phyloP scores from a whole-genome alignment of 2,797 vertebrate genomes.

The Pyrrhura leucotis region DNA sequence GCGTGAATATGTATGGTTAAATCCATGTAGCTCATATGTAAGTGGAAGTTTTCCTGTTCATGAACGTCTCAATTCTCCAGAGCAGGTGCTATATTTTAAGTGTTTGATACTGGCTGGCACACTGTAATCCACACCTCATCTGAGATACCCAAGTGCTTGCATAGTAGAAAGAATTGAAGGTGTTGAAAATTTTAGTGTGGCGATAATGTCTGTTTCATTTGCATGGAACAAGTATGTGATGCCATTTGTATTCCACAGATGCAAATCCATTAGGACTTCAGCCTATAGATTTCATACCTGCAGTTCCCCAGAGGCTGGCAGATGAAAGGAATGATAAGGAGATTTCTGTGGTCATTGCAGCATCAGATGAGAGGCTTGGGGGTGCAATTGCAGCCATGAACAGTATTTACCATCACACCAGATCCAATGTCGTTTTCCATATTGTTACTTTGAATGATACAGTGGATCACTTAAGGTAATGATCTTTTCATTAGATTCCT shows the following conservation, averaged over 20 bases:
- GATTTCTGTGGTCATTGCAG: slow-evolving; percentile 91
- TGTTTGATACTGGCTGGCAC: background rate
- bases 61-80: background rate
- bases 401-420: slow-evolving; percentile 90
- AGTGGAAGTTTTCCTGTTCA: background rate
- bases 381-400: slow-evolving; percentile 92
- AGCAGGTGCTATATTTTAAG: background rate
- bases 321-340: slow-evolving; percentile 78
- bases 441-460: slow-evolving; percentile 91
- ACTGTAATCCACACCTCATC: background rate
- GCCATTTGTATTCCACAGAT: slow-evolving; percentile 57
- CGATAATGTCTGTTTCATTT: background rate
- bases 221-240: background rate
- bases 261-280: slow-evolving; percentile 74
- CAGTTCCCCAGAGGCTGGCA: slow-evolving; percentile 62
- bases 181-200: background rate
- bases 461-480: slow-evolving; percentile 89
- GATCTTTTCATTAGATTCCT: background rate
- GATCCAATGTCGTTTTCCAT: slow-evolving; percentile 89
- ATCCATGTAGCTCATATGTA: background rate
- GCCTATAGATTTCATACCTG: slow-evolving; percentile 82
- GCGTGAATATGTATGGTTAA: background rate
- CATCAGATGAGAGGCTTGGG: slow-evolving; percentile 90
- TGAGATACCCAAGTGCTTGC: background rate
- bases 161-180: background rate